A percentile compares a stretch with the other conserved stretches of the same genome.
Conservation (phyloP, 1,140 invertebrate species). For the Episyrphus balteatus region DNA sequence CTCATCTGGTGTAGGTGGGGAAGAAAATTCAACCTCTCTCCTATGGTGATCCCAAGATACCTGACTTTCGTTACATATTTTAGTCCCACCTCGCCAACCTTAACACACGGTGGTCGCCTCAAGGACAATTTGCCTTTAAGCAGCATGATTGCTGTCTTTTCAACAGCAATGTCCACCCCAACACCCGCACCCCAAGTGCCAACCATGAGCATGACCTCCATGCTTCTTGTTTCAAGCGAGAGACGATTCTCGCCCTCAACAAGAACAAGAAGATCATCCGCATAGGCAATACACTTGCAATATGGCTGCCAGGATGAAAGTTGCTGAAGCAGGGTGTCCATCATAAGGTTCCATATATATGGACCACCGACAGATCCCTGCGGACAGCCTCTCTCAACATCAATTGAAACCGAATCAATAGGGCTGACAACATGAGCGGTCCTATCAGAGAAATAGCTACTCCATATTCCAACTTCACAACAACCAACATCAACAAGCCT, state of each 20-base stretch:
- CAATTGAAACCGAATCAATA: background rate
- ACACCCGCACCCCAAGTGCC: background rate
- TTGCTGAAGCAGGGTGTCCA: slow-evolving; percentile 11
- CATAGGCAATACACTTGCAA: too few relatives aligned
- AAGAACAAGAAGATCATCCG: slow-evolving; percentile 12
- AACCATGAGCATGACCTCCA: background rate
- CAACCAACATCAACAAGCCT: too few relatives aligned
- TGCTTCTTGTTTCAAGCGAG: slow-evolving; percentile 5
- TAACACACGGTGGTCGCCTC: background rate
- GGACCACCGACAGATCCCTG: slow-evolving; percentile 13
- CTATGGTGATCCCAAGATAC: slow-evolving; percentile 4
- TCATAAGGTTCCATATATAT: slow-evolving; percentile 17
- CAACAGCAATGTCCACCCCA: background rate
- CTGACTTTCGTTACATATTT: slow-evolving; percentile 2
- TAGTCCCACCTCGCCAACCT: background rate
- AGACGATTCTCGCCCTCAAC: slow-evolving; percentile 6
- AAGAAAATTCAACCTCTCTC: slow-evolving; percentile 3
- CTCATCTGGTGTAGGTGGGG: too few relatives aligned
- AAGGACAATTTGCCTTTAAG: background rate
- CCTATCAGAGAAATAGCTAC: slow-evolving; percentile 3
- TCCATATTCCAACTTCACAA: too few relatives aligned
- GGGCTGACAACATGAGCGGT: slow-evolving; percentile 1
- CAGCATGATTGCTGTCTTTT: slow-evolving; percentile 1
- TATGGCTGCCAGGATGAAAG: slow-evolving; percentile 3
- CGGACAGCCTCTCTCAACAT: slow-evolving; percentile 10